Evolutionary conservation across 2,888 invertebrate genomes (phyloP).

Genomic region (Folsomia candida): DNA sequence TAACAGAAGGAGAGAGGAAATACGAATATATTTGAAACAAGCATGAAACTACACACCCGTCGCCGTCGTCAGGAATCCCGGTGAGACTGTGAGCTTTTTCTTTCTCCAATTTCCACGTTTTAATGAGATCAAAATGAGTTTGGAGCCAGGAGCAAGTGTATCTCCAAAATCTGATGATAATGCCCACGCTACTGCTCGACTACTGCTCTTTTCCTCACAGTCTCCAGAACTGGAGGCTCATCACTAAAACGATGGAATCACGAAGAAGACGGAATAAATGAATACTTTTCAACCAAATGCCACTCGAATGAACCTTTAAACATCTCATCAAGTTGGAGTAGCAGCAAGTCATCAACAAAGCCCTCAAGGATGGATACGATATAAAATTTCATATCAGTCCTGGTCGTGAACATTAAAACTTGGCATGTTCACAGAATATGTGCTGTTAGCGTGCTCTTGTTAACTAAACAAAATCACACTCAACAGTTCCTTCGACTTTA

Average conservation of each 20-base stretch:
- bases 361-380: background rate
- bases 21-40: background rate
- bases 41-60: background rate
- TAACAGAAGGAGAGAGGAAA: background rate
- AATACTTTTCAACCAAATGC: background rate
- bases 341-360: conserved; percentile 1
- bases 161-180: background rate
- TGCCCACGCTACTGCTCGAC: background rate
- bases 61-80: conserved; percentile 4
- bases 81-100: background rate
- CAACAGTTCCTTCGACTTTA: background rate
- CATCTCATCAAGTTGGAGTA: background rate
- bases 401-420: background rate
- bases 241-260: background rate
- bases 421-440: background rate
- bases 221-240: conserved; percentile 4
- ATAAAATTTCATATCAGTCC: conserved; percentile 3
- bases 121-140: conserved; percentile 16
- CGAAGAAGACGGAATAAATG: conserved; percentile 1
- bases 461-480: background rate
- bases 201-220: background rate
- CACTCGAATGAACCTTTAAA: conserved; percentile 5
- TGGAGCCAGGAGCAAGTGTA: background rate
- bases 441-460: too few species aligned
- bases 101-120: conserved; percentile 12